Evolutionary conservation across 2,888 invertebrate species (phyloP).

Genomic region (Cantharis rufa): DNA sequence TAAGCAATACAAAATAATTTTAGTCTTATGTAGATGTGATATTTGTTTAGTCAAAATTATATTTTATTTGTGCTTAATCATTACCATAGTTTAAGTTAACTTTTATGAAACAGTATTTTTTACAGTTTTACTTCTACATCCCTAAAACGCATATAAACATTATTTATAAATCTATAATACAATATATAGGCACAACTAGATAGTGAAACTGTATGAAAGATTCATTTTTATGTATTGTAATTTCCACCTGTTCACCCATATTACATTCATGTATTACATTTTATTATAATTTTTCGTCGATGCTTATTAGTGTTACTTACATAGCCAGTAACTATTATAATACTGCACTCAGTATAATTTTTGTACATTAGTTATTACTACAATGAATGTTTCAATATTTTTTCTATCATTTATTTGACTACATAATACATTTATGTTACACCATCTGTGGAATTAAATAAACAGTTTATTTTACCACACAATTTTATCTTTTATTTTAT

Average conservation of each 20-base stretch:
- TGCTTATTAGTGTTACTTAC: conserved; percentile 22
- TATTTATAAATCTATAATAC: conserved; percentile 16
- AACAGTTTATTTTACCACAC: not conserved
- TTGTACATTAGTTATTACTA: not conserved
- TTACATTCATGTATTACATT: not conserved
- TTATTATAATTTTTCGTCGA: conserved; percentile 1
- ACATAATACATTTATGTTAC: not conserved
- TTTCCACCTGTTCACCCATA: not conserved
- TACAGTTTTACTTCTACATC: conserved; percentile 25
- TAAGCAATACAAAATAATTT: conserved; percentile 29
- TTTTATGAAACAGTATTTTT: conserved; percentile 33
- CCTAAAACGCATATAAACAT: conserved; percentile 5
- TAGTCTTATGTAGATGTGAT: conserved; percentile 37
- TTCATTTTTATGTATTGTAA: conserved; percentile 3
- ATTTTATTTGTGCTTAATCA: conserved; percentile 27
- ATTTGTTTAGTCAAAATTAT: conserved; percentile 33
- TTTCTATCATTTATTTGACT: not conserved
- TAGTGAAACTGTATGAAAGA: not conserved
- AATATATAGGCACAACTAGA: not conserved
- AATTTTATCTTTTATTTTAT: not conserved
- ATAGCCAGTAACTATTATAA: conserved; percentile 25
- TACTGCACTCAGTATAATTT: not conserved
- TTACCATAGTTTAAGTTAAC: conserved; percentile 25
- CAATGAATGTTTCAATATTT: not conserved
- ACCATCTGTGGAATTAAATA: not conserved